Evolutionary conservation across 2,888 invertebrate genomes (phyloP).

Genomic region (Cordilura impudica): DNA sequence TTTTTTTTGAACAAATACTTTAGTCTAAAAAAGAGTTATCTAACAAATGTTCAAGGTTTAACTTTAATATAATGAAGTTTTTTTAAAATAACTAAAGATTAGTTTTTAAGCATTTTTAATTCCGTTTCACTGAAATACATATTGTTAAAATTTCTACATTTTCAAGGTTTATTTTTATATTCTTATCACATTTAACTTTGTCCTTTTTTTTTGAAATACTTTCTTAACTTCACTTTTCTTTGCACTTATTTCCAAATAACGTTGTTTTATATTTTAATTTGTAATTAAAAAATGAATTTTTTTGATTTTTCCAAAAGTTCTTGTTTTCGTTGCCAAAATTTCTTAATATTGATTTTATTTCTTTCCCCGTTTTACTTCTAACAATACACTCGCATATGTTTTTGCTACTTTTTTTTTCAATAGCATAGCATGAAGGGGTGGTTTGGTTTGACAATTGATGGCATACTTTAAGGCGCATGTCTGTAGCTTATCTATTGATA

Average conservation of each 20-base stretch:
- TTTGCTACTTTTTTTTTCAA: not conserved
- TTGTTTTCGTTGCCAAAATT: conserved; percentile 41
- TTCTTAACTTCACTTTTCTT: not conserved
- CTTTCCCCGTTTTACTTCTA: conserved; percentile 18
- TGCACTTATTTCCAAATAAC: not conserved
- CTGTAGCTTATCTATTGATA: conserved; percentile 42
- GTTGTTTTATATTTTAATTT: conserved; percentile 3
- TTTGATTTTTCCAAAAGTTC: conserved; percentile 7
- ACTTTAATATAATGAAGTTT: not conserved
- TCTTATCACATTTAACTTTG: not conserved
- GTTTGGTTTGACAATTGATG: conserved; percentile 42
- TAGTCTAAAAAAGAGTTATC: conserved; percentile 43
- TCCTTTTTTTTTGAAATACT: not conserved
- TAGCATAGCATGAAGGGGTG: conserved; percentile 38
- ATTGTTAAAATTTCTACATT: conserved; percentile 18
- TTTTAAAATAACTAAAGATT: not conserved
- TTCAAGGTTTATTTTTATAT: conserved; percentile 26
- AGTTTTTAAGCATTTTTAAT: not conserved
- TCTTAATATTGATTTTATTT: conserved; percentile 47
- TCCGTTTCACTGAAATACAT: not conserved
- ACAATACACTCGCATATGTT: conserved; percentile 44
- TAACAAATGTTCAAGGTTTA: conserved; percentile 41
- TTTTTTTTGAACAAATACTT: conserved; percentile 25
- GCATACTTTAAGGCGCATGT: conserved; percentile 60
- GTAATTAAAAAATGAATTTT: not conserved